Evolutionary conservation across 2,113 vertebrate genomes (phyloP).

Genomic region (Bambusicola thoracicus): DNA sequence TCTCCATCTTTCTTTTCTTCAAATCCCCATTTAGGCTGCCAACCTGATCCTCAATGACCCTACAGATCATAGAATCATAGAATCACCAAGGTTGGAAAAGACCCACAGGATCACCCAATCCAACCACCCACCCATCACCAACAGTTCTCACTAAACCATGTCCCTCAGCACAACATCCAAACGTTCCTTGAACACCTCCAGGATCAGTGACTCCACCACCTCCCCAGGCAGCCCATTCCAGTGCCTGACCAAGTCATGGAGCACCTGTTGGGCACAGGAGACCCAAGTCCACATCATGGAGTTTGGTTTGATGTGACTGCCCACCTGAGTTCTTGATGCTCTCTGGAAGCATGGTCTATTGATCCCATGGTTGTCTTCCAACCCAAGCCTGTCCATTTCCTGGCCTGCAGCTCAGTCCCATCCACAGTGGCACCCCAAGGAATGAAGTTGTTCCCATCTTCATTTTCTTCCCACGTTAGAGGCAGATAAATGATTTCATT

Average conservation of each 20-base stretch:
- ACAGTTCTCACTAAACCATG: too few relatives aligned
- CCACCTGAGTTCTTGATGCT: not conserved
- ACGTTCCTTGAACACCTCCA: too few relatives aligned
- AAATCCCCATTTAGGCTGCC: not conserved
- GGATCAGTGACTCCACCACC: too few relatives aligned
- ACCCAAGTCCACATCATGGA: not conserved
- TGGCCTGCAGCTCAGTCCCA: not conserved
- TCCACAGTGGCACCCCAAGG: not conserved
- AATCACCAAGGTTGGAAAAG: too few relatives aligned
- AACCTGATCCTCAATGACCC: not conserved
- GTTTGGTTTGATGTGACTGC: not conserved
- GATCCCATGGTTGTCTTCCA: not conserved
- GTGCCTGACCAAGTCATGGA: not conserved
- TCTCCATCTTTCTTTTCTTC: not conserved
- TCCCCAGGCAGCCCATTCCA: too few relatives aligned
- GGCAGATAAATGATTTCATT: not conserved
- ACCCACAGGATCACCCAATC: too few relatives aligned
- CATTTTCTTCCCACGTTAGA: not conserved
- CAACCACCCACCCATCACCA: too few relatives aligned
- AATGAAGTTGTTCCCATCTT: not conserved
- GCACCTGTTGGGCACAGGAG: not conserved
- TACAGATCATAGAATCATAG: too few relatives aligned
- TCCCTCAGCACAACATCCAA: too few relatives aligned
- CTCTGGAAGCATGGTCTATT: not conserved
- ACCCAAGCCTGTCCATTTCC: not conserved